Base-by-base conservation (phyloP, 1,140 invertebrate genomes). In the Sesamia nonagrioides region DNA sequence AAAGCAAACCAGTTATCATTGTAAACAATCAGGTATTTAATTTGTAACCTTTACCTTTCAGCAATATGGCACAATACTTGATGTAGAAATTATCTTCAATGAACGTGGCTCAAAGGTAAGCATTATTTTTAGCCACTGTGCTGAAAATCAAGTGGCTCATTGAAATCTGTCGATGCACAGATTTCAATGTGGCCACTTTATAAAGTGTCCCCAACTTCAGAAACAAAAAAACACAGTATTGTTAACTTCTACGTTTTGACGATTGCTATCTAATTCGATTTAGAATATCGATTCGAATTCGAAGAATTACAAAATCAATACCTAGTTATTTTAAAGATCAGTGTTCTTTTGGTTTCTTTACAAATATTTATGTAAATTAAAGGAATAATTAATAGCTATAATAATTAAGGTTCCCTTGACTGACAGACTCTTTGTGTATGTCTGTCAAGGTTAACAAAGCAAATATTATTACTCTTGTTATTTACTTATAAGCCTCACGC, bases 11-110 rank as follows among this genome's bases (percentile, higher is more conserved):
- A 11, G 15, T 48, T 60, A 37, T 33, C 72, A 40, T 21, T 48
- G 27, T n/a, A 35, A 58, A 42, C 48, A 73, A 45, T 40, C 50
- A 52, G 33, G 27, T 60, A 35, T 74, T 68, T 78, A 77, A 77
- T 56, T 35, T 42, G 48, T 45, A 77, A 77, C 33, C 84, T 95
- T 96, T 95, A 92, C 91, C 89, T 98, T 97, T 91, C 96, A 99
- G 98, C 98, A 99, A 98, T 99, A 98, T 96, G 99, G 99, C 88
- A 97, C 97, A 91, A 99, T 99, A 91, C 96, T 99, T 93, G 99
- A 99, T 96, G 99, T 99, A 94, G 99, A 99, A 97, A 99, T 99
- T 90, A 99, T 99, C 94, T 99, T 99, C 96, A 99, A 99, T 95
- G 99, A 99, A 96, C 96, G 99, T 86, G 74, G 74, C 27, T 77